phyloP scores from a whole-genome alignment of 2,888 invertebrate species.

The Apotomis betuletana region DNA sequence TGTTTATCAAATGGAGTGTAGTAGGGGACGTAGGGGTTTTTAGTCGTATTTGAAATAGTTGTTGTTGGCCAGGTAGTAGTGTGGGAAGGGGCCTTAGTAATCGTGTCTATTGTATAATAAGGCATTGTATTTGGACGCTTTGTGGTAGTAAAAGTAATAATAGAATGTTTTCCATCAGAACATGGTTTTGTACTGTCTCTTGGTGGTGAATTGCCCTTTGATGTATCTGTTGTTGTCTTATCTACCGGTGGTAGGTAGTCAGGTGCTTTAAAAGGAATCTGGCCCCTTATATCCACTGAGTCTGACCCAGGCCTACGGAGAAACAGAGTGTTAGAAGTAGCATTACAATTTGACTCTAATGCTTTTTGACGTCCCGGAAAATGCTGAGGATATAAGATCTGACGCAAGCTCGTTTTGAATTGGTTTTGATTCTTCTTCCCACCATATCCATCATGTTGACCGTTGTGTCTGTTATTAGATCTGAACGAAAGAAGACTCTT shows the following conservation, averaged over 20 bases:
- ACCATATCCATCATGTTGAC: not conserved
- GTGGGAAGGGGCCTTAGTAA: not conserved
- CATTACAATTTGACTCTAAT: slow-evolving; percentile 4
- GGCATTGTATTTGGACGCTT: not conserved
- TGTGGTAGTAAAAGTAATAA: not conserved
- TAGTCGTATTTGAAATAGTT: not conserved
- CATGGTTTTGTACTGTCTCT: not conserved
- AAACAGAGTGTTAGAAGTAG: not conserved
- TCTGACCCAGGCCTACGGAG: not conserved
- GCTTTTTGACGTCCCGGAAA: not conserved
- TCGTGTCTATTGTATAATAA: not conserved
- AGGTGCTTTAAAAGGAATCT: slow-evolving; percentile 12
- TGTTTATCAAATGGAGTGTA: not conserved
- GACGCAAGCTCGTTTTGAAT: not conserved
- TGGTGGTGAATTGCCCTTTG: too few relatives aligned
- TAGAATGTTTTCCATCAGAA: not conserved
- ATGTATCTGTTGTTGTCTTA: not conserved
- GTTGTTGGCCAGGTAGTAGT: not conserved
- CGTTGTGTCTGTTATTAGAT: not conserved
- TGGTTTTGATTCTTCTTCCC: not conserved
- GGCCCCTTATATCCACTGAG: not conserved
- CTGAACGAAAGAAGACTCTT: slow-evolving; percentile 1
- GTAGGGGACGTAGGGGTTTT: not conserved
- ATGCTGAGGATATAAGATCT: not conserved
- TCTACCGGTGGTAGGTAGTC: slow-evolving; percentile 14